Evolutionary conservation across 1,140 invertebrate genomes (phyloP).

Genomic region (Mesaphorura yosii): DNA sequence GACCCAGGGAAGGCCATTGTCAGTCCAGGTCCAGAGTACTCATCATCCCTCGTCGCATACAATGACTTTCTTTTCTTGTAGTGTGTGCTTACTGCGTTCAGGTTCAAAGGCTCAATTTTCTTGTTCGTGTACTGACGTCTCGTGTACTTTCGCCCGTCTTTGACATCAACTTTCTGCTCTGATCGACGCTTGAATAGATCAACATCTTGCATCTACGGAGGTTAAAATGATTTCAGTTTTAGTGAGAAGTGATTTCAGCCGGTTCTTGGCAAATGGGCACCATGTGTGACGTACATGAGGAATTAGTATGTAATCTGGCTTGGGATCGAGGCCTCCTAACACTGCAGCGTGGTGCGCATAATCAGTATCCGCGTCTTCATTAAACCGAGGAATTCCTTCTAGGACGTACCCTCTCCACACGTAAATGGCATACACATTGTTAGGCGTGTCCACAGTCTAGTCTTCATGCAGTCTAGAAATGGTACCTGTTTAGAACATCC

Average conservation of each 20-base stretch:
- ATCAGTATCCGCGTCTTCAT: neutral
- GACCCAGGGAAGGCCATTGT: too few relatives aligned
- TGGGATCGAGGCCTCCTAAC: conserved; percentile 5
- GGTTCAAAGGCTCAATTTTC: neutral
- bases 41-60: neutral
- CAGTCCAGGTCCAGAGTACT: too few relatives aligned
- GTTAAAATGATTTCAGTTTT: neutral
- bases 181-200: conserved; percentile 22
- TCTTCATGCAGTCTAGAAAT: too few relatives aligned
- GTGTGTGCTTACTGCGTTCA: neutral
- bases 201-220: conserved; percentile 25
- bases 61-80: neutral
- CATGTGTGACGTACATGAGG: conserved; percentile 17
- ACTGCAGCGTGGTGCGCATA: conserved; percentile 16
- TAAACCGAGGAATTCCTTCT: conserved; percentile 21
- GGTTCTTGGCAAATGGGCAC: neutral
- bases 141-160: neutral
- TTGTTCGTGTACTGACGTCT: neutral
- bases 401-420: conserved; percentile 21
- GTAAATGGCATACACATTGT: neutral
- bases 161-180: conserved; percentile 14
- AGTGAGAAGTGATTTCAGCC: neutral
- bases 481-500: conserved; percentile 22
- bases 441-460: neutral
- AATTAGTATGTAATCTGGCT: conserved; percentile 18